These are phyloP conservation scores for Pyxicephalus adspersus DNA, from an alignment of 2,113 vertebrate genomes.

Conservation along the genomic window DNA sequence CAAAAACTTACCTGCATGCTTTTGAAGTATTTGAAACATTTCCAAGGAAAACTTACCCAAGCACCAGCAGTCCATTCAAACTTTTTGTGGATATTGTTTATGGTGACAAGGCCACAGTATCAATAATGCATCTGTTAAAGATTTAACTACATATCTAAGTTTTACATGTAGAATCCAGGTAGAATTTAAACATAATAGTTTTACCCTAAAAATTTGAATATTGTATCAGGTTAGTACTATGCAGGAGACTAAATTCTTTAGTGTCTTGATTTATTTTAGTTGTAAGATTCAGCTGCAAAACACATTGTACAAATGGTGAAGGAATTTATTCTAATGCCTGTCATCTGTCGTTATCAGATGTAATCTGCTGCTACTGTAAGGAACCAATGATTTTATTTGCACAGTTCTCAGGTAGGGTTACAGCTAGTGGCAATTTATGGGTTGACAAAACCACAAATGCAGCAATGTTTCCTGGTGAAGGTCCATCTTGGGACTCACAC, in stretches of 20 bases:
- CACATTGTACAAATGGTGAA: slow-evolving; percentile 13
- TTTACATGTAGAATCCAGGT: too few relatives aligned
- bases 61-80: too few relatives aligned
- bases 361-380: slow-evolving; percentile 29
- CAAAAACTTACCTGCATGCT: too few relatives aligned
- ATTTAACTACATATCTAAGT: too few relatives aligned
- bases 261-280: background rate
- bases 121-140: too few relatives aligned
- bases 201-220: too few relatives aligned
- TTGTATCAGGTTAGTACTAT: background rate
- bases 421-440: slow-evolving; percentile 40
- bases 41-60: too few relatives aligned
- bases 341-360: slow-evolving; percentile 19
- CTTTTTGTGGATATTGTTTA: too few relatives aligned
- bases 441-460: slow-evolving; percentile 11
- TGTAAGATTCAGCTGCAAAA: slow-evolving; percentile 4
- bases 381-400: slow-evolving; percentile 25
- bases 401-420: slow-evolving; percentile 24
- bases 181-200: too few relatives aligned
- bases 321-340: slow-evolving; percentile 7
- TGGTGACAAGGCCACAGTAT: too few relatives aligned
- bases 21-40: too few relatives aligned
- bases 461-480: slow-evolving; percentile 1
- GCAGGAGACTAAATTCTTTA: background rate
- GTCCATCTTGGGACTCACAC: slow-evolving; percentile 27